Conservation (phyloP, 2,888 invertebrate species). For the Drosophila phalerata region DNA sequence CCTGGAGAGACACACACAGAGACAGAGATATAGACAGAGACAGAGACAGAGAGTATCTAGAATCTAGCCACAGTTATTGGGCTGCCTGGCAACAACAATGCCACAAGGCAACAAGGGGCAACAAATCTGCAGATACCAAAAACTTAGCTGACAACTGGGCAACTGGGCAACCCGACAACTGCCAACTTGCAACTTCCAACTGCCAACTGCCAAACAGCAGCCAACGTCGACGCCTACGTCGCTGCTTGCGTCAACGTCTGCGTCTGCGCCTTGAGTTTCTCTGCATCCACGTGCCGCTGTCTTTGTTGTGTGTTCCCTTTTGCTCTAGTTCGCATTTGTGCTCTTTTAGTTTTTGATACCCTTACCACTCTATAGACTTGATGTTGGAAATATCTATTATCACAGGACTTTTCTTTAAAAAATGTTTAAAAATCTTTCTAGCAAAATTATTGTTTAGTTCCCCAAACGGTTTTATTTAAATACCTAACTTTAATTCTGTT, state of each 20-base stretch:
- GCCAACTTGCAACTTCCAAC: slow-evolving; percentile 27
- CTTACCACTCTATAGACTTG: too few species aligned
- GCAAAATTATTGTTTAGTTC: not conserved
- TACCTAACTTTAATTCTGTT: too few species aligned
- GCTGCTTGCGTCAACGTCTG: slow-evolving; percentile 18
- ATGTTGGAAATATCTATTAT: too few species aligned
- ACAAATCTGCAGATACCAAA: slow-evolving; percentile 50
- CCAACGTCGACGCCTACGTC: slow-evolving; percentile 21
- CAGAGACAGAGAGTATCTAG: slow-evolving; percentile 52
- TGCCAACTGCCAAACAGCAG: slow-evolving; percentile 58
- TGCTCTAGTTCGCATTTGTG: slow-evolving; percentile 5
- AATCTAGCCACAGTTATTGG: slow-evolving; percentile 56
- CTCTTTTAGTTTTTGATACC: slow-evolving; percentile 46
- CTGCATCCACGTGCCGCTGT: slow-evolving; percentile 38
- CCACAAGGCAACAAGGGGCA: slow-evolving; percentile 36
- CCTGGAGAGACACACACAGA: slow-evolving; percentile 62
- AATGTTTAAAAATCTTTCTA: not conserved
- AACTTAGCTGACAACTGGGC: slow-evolving; percentile 55
- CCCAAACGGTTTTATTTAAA: too few species aligned
- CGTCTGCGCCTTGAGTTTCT: slow-evolving; percentile 35
- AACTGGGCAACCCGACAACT: slow-evolving; percentile 33
- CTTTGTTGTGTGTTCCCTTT: slow-evolving; percentile 35
- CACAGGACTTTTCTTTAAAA: slow-evolving; percentile 8
- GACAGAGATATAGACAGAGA: slow-evolving; percentile 6
- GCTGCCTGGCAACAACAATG: slow-evolving; percentile 52